These are phyloP conservation scores for Drosophila merina DNA, from an alignment of 2,888 invertebrate species.

Conservation along the genomic window DNA sequence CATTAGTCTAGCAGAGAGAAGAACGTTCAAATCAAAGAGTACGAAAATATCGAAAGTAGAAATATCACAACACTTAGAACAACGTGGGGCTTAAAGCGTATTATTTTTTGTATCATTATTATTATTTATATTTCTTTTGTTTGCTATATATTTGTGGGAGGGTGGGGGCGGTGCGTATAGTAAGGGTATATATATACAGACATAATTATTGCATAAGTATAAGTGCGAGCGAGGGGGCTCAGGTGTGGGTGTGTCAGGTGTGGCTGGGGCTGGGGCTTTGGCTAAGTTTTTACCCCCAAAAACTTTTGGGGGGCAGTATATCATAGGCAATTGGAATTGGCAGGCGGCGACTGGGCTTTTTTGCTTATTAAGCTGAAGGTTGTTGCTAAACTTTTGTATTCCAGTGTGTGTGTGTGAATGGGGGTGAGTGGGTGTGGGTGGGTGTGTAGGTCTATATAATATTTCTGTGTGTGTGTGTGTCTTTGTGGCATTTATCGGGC, in stretches of 20 bases:
- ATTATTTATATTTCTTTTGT: conserved; percentile 10
- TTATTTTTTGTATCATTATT: conserved; percentile 28
- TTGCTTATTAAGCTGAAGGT: conserved; percentile 22
- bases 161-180: conserved; percentile 4
- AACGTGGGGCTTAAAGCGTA: conserved; percentile 57
- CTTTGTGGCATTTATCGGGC: conserved; percentile 47
- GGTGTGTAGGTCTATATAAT: neutral
- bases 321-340: conserved; percentile 35
- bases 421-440: conserved; percentile 22
- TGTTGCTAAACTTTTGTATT: conserved; percentile 43
- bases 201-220: conserved; percentile 47
- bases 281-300: conserved; percentile 16
- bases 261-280: conserved; percentile 8
- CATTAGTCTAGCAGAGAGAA: conserved; percentile 62
- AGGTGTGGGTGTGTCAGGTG: conserved; percentile 11
- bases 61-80: conserved; percentile 73
- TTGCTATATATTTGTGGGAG: conserved; percentile 8
- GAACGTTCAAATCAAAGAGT: conserved; percentile 69
- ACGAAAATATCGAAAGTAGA: conserved; percentile 62
- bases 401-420: conserved; percentile 15
- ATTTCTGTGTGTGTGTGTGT: conserved; percentile 8
- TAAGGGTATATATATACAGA: conserved; percentile 22
- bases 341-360: conserved; percentile 31
- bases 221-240: conserved; percentile 42
- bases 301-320: conserved; percentile 12